Evolutionary conservation across 2,888 invertebrate genomes (phyloP).

Genomic region (Nycteola revayana): DNA sequence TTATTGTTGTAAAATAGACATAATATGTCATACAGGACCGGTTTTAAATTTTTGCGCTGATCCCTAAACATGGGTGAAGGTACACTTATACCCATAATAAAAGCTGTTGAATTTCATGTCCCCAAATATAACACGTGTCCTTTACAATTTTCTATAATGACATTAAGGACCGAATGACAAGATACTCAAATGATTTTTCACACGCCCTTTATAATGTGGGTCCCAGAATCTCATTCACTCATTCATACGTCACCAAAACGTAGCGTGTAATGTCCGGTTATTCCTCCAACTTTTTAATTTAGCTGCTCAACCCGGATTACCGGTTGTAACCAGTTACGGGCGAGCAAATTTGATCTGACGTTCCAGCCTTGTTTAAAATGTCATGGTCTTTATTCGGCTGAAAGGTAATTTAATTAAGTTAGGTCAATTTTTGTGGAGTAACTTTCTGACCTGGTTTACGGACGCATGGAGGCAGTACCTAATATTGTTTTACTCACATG

Average conservation of each 20-base stretch:
- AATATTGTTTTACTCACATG: too few species aligned
- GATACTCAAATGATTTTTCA: too few species aligned
- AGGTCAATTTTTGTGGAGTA: too few species aligned
- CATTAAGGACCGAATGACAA: too few species aligned
- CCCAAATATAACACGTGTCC: neutral
- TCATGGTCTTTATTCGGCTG: conserved; percentile 39
- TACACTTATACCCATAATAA: too few species aligned
- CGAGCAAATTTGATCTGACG: conserved; percentile 26
- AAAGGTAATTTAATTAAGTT: conserved; percentile 38
- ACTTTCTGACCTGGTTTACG: too few species aligned
- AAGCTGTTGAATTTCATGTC: too few species aligned
- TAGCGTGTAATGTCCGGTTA: conserved; percentile 39
- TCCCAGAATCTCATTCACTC: conserved; percentile 22
- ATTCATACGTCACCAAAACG: conserved; percentile 35
- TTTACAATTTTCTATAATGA: neutral
- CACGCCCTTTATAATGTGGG: conserved; percentile 9
- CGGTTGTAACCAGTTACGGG: conserved; percentile 37
- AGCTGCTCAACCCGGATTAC: conserved; percentile 40
- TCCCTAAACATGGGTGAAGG: too few species aligned
- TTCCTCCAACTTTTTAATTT: conserved; percentile 48
- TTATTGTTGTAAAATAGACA: too few species aligned
- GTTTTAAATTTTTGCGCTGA: too few species aligned
- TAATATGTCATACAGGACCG: too few species aligned
- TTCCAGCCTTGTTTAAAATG: conserved; percentile 42
- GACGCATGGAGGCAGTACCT: too few species aligned